Evolutionary conservation across 1,140 invertebrate genomes (phyloP), one percentile per base, ranked within the genome.

Genomic region (Drosophila orosa): DNA sequence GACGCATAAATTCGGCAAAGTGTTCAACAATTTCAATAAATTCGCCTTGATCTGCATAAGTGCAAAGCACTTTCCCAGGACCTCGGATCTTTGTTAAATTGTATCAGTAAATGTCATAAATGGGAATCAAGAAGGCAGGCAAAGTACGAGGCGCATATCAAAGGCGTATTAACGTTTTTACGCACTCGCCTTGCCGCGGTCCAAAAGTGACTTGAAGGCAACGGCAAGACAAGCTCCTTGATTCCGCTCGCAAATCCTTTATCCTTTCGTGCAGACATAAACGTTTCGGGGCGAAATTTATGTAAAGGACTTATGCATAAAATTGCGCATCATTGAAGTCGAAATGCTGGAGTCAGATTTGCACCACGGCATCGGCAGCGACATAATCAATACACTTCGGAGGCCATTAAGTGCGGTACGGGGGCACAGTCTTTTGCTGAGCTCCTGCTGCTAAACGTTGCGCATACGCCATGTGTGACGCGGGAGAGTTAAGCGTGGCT

Each of bases 251-350:
- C 50, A 87, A 89, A 87, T 87, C 83, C 83, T 87, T 86, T 86
- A 87, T 87, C 83, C 83, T 86, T 86, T 86, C 83, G 75, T 86
- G 77, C 74, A 80, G 81, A 80, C 77, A 71, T 78, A 85, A 85
- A 85, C 76, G 81, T 75, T 82, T 74, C 66, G 39, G 17, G 52
- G 65, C 65, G 57, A 80, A 87, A 89, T 89, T 89, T 89, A 89
- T 89, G 84, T 89, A 89, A 89, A 89, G 80, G 84, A 84, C 86
- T 89, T 84, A 80, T 82, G 80, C 84, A 89, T 89, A 89, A 89
- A 89, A 89, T 84, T 84, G 84, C 85, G 84, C 84, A 75, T 89
- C 84, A 89, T 89, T 89, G 84, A 80, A 83, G 84, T 89, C 84
- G 80, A 89, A 87, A 89, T 83, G 69, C 84, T 72, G 29, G 73